Conservation (phyloP, 2,113 vertebrate species). For the Prietella phreatophila region DNA sequence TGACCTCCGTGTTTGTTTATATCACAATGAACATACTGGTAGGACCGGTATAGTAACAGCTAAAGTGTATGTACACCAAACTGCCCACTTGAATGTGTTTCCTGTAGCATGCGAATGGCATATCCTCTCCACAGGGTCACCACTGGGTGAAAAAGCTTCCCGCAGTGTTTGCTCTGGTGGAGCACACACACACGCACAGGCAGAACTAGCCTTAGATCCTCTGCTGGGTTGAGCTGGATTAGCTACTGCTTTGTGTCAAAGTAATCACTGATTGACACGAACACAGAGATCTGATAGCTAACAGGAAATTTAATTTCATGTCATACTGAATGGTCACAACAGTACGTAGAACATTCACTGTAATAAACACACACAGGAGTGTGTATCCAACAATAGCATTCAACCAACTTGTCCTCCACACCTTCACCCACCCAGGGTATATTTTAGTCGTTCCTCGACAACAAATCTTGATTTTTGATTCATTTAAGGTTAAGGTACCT, state of each 20-base stretch:
- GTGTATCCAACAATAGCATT: not conserved
- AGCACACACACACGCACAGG: not conserved
- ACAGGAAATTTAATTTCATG: not conserved
- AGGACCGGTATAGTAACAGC: slow-evolving; percentile 43
- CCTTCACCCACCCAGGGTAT: not conserved
- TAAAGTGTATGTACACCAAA: slow-evolving; percentile 17
- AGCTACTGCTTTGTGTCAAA: slow-evolving; percentile 21
- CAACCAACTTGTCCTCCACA: not conserved
- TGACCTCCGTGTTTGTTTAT: slow-evolving; percentile 38
- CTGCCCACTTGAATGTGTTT: slow-evolving; percentile 1
- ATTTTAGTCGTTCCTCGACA: not conserved
- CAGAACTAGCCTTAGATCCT: slow-evolving; percentile 29
- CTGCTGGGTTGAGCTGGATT: slow-evolving; percentile 14
- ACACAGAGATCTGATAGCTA: slow-evolving; percentile 15
- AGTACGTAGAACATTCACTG: not conserved
- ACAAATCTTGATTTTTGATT: not conserved
- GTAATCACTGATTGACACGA: slow-evolving; percentile 8
- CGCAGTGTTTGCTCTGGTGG: slow-evolving; percentile 23
- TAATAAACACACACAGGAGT: not conserved
- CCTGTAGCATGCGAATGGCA: slow-evolving; percentile 35
- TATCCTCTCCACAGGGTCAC: slow-evolving; percentile 31
- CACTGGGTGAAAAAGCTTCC: slow-evolving; percentile 13
- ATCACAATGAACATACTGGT: slow-evolving; percentile 30
- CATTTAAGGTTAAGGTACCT: slow-evolving; percentile 2
- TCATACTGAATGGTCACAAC: not conserved